Evolutionary conservation across 1,140 invertebrate genomes (phyloP), one percentile per base, ranked within the genome.

Genomic region (Drosophila sturtevanti): DNA sequence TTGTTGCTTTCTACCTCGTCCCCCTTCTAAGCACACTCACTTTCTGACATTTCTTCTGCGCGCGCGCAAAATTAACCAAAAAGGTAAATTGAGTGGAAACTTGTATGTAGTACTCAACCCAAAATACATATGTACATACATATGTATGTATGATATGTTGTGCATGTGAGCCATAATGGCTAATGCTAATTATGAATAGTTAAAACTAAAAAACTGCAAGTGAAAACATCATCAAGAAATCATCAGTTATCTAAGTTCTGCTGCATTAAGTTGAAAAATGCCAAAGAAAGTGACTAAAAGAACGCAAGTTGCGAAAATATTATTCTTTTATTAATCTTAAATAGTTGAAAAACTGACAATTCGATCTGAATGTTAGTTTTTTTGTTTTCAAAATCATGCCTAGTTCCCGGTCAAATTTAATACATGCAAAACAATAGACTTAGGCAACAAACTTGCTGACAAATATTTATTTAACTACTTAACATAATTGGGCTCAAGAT

Each of bases 361-460:
- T 48, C 11, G 41, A 48, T 48, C 10, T 18, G 9, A 21, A 1
- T 48, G 41, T 16, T 11, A 21, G 41, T 48, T 48, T 9, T 21
- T 48, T 48, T 48, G 41, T 48, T 48, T 48, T 5, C n/a, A 10
- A 21, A 48, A 48, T 21, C 9, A 11, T 48, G 41, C 41, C 41
- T 48, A 48, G 41, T 48, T 48, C 41, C 41, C 41, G 41, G 41
- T 48, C 9, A 48, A 48, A 16, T 48, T 48, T 18, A 16, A 2
- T 9, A 2, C 41, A 48, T 7, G 41, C 11, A 72, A 67, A 89
- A 90, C 81, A 86, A 90, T 90, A 89, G 86, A 90, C 86, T 90
- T 89, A 71, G 68, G 86, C 81, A 81, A 86, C 86, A 75, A 89
- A 89, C 86, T 86, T 81, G 79, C 81, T 81, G n/a, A n/a, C n/a